These are phyloP conservation scores for Ormyrus nitidulus DNA, from an alignment of 2,888 invertebrate species.

Conservation along the genomic window DNA sequence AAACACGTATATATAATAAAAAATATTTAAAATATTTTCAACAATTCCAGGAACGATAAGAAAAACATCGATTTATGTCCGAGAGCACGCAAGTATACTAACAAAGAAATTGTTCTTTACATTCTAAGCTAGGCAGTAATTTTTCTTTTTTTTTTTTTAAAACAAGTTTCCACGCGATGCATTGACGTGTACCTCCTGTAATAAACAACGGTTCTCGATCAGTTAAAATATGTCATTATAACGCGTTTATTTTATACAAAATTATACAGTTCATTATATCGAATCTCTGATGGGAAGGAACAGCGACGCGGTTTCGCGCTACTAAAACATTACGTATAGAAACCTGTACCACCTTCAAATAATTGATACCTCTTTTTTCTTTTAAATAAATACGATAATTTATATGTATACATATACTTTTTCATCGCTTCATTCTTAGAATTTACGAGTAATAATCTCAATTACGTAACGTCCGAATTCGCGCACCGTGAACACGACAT, in stretches of 20 bases:
- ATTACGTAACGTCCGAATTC: slow-evolving; percentile 37
- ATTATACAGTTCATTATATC: slow-evolving; percentile 54
- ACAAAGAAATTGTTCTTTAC: no score
- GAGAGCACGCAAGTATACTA: no score
- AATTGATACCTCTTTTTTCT: slow-evolving; percentile 29
- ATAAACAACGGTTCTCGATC: slow-evolving; percentile 12
- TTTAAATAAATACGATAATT: slow-evolving; percentile 56
- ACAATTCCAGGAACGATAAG: background rate
- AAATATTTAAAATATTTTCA: background rate
- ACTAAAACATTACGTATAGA: slow-evolving; percentile 52
- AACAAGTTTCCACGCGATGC: slow-evolving; percentile 2
- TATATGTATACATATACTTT: slow-evolving; percentile 49
- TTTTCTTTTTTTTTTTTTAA: background rate
- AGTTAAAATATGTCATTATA: slow-evolving; percentile 29
- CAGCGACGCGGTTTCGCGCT: slow-evolving; percentile 48
- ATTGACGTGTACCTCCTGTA: background rate
- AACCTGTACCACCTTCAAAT: slow-evolving; percentile 46
- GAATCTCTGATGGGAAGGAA: slow-evolving; percentile 56
- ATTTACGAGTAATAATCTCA: slow-evolving; percentile 50
- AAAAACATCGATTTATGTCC: background rate
- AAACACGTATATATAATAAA: background rate
- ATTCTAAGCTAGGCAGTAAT: slow-evolving; percentile 3
- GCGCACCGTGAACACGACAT: slow-evolving; percentile 4
- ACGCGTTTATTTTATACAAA: slow-evolving; percentile 53
- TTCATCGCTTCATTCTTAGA: slow-evolving; percentile 23